Evolutionary conservation across 1,140 invertebrate species (phyloP).

Genomic region (Saccostrea cuccullata): DNA sequence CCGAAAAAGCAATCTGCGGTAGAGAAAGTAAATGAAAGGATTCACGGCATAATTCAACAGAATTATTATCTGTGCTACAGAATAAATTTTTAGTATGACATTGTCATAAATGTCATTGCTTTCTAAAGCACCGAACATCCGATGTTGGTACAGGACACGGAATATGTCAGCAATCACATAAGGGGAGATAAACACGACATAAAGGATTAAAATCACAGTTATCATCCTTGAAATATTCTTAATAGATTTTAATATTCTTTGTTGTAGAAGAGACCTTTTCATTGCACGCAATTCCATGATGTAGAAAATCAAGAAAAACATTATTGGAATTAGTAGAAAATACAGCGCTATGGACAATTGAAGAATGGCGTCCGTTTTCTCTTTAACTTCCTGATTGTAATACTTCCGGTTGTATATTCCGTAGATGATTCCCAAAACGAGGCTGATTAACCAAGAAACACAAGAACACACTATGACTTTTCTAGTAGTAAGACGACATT

Average conservation of each 20-base stretch:
- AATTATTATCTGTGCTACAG: slow-evolving; percentile 1
- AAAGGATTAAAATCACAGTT: neutral
- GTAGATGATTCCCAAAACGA: neutral
- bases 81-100: neutral
- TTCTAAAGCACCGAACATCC: neutral
- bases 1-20: neutral
- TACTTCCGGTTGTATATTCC: slow-evolving; percentile 14
- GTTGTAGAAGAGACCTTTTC: neutral
- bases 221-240: neutral
- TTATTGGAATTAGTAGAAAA: neutral
- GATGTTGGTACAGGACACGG: neutral
- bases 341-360: neutral
- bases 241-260: neutral
- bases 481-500: neutral
- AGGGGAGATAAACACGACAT: neutral
- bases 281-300: neutral
- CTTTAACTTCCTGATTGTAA: neutral
- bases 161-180: neutral
- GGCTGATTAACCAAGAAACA: neutral
- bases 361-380: neutral
- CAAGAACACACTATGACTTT: neutral
- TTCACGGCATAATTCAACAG: neutral
- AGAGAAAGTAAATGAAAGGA: slow-evolving; percentile 1
- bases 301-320: slow-evolving; percentile 10
- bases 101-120: neutral